Percentiles rank a stretch among this genome's conserved stretches.
phyloP scores from a whole-genome alignment of 1,140 invertebrate genomes.

The Drosophila murphyi region DNA sequence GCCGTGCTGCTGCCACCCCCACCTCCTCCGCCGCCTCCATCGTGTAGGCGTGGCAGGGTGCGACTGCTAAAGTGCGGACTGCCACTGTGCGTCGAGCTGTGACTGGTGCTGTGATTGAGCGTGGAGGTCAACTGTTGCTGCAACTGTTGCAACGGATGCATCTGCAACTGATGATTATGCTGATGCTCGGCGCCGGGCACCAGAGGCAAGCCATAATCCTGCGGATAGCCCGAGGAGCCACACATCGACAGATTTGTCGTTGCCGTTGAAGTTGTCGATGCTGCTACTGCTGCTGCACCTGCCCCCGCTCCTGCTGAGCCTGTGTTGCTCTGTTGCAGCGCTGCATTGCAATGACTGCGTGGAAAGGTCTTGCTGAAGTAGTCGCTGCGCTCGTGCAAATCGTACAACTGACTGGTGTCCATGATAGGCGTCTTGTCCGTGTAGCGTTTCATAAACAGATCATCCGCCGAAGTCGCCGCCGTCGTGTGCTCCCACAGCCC shows the following conservation, averaged over 20 bases:
- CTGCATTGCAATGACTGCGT: constrained; percentile 64
- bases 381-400: constrained; percentile 83
- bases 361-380: constrained; percentile 86
- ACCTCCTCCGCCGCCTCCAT: constrained; percentile 61
- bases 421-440: constrained; percentile 92
- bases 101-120: constrained; percentile 45
- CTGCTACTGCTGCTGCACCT: constrained; percentile 24
- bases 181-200: constrained; percentile 84
- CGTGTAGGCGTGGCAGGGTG: constrained; percentile 74
- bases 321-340: constrained; percentile 38
- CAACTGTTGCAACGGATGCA: constrained; percentile 77
- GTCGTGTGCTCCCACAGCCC: constrained; percentile 87
- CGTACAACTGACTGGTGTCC: constrained; percentile 84
- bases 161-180: constrained; percentile 79
- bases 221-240: constrained; percentile 87
- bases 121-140: constrained; percentile 74
- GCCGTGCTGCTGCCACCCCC: constrained; percentile 58
- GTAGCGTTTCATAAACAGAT: constrained; percentile 86
- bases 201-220: constrained; percentile 92
- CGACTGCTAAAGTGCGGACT: constrained; percentile 76
- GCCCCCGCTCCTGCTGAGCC: neutral
- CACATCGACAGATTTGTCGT: constrained; percentile 69
- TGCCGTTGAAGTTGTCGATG: constrained; percentile 72
- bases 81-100: constrained; percentile 59
- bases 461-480: constrained; percentile 82